A percentile compares a stretch with the other conserved stretches of the same genome.
Conservation (phyloP, 1,140 invertebrate species). For the Papilio machaon region DNA sequence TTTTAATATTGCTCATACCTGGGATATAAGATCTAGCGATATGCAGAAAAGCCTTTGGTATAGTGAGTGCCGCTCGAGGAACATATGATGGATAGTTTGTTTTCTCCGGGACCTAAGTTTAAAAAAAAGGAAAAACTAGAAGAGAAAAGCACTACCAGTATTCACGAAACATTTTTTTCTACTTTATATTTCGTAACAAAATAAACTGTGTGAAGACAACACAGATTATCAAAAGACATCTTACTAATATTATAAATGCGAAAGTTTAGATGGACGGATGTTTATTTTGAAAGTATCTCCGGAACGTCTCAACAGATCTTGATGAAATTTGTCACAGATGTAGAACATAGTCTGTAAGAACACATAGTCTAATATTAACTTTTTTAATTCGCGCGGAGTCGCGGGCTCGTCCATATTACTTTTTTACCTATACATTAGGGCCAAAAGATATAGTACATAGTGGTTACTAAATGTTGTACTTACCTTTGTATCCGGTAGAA, state of each 20-base stretch:
- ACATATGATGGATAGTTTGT: conserved; percentile 54
- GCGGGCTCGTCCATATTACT: no score
- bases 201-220: not conserved
- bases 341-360: no score
- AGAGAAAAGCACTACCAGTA: no score
- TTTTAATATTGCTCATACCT: conserved; percentile 35
- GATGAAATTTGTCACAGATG: no score
- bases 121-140: conserved; percentile 12
- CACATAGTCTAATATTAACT: no score
- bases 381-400: no score
- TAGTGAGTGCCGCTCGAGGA: conserved; percentile 66
- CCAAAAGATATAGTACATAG: not conserved
- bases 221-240: not conserved
- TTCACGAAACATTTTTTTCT: no score
- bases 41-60: conserved; percentile 42
- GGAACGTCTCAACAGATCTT: no score
- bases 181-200: not conserved
- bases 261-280: not conserved
- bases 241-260: not conserved
- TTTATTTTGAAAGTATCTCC: no score
- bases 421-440: not conserved
- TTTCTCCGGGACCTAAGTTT: conserved; percentile 52
- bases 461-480: not conserved
- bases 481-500: conserved; percentile 46
- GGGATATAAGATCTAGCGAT: conserved; percentile 43